Conservation (phyloP, 1,140 invertebrate genomes). For the Drosophila kurseongensis region DNA sequence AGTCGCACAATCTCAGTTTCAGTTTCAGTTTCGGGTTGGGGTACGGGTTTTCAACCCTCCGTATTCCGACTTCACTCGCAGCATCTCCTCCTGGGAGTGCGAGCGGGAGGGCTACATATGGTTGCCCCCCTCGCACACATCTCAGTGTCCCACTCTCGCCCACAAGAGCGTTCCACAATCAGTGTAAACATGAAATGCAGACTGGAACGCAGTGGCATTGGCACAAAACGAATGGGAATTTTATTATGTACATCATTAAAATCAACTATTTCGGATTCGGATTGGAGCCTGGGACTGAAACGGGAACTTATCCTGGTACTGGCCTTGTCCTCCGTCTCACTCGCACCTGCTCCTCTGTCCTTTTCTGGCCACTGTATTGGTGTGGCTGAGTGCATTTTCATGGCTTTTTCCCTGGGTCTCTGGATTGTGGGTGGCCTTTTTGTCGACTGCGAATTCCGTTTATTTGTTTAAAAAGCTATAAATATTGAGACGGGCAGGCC, state of each 20-base stretch:
- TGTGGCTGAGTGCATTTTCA: constrained; percentile 70
- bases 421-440: constrained; percentile 56
- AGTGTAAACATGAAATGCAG: constrained; percentile 62
- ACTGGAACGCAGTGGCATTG: constrained; percentile 80
- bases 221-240: constrained; percentile 84
- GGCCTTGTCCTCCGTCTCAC: constrained; percentile 16
- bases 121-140: constrained; percentile 24
- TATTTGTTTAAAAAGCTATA: constrained; percentile 85
- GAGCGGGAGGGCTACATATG: constrained; percentile 1
- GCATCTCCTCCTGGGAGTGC: constrained; percentile 27
- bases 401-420: constrained; percentile 32
- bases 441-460: constrained; percentile 72
- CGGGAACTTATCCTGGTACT: constrained; percentile 40
- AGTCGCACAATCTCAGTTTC: constrained; percentile 56
- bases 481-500: constrained; percentile 71
- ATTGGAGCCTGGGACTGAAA: constrained; percentile 75
- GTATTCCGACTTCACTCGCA: constrained; percentile 47
- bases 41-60: constrained; percentile 39
- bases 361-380: constrained; percentile 17
- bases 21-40: constrained; percentile 10
- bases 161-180: constrained; percentile 59
- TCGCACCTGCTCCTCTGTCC: background rate
- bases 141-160: constrained; percentile 18
- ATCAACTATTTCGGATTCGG: constrained; percentile 84
- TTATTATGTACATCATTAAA: constrained; percentile 85